Percentiles rank a stretch among this genome's conserved stretches.
Evolutionary conservation across 2,797 vertebrate species (phyloP).

Genomic region (Cuniculus paca): DNA sequence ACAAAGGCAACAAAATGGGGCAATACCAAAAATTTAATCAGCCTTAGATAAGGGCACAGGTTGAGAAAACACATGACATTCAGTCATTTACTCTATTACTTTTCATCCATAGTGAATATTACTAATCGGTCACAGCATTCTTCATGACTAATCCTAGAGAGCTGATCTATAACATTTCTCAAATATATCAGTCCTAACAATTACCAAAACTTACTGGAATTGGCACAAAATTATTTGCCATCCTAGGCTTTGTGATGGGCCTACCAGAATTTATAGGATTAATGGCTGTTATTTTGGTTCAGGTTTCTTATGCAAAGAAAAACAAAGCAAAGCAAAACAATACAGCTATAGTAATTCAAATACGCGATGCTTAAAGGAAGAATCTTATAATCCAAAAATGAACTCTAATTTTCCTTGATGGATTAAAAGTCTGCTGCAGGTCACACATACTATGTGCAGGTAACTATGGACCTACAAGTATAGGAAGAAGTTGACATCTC

Average conservation of each 20-base stretch:
- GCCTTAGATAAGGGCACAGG: not conserved
- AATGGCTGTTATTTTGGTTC: slow-evolving; percentile 19
- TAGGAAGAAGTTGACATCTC: not conserved
- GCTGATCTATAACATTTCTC: not conserved
- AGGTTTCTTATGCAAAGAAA: not conserved
- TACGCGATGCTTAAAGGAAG: not conserved
- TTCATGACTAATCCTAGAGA: not conserved
- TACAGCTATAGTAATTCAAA: not conserved
- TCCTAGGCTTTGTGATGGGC: not conserved
- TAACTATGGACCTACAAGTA: not conserved
- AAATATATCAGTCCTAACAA: not conserved
- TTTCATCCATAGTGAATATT: not conserved
- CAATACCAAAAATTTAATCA: not conserved
- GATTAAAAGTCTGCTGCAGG: not conserved
- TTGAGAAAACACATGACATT: not conserved
- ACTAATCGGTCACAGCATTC: not conserved
- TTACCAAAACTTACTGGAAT: not conserved
- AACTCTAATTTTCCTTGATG: not conserved
- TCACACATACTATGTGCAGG: too few species aligned
- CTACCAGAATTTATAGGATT: not conserved
- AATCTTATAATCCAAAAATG: not conserved
- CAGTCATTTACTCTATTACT: not conserved
- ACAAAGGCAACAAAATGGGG: not conserved
- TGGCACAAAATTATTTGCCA: not conserved
- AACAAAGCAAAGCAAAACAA: not conserved